Conservation (phyloP, 2,113 vertebrate genomes). For the Eulacestoma nigropectus region DNA sequence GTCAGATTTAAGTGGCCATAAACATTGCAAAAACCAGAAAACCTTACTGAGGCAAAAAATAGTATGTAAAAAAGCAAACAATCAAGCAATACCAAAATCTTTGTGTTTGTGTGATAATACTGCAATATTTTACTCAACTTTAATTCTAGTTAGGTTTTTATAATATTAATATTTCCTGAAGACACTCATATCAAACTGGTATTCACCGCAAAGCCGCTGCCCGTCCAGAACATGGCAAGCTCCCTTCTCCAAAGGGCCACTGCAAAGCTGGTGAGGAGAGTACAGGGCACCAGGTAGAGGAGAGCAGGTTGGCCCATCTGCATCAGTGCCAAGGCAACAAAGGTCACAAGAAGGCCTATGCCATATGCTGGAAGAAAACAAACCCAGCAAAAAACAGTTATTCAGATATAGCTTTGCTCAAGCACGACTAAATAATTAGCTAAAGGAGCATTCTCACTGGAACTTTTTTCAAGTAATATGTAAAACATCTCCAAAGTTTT, state of each 20-base stretch:
- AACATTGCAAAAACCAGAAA: not conserved
- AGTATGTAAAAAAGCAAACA: not conserved
- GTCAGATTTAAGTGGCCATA: not conserved
- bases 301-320: slow-evolving; percentile 92
- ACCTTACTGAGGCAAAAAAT: not conserved
- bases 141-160: slow-evolving; percentile 81
- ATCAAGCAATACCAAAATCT: not conserved
- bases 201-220: slow-evolving; percentile 99
- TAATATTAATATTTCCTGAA: slow-evolving; percentile 72
- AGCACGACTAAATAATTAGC: not conserved
- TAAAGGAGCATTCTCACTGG: not conserved
- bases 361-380: slow-evolving; percentile 80
- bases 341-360: slow-evolving; percentile 92
- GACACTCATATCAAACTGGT: slow-evolving; percentile 96
- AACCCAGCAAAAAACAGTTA: not conserved
- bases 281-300: slow-evolving; percentile 96
- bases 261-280: slow-evolving; percentile 85
- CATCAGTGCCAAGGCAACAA: slow-evolving; percentile 91
- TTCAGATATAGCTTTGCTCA: not conserved
- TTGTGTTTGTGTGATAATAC: not conserved
- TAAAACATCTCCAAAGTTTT: not conserved
- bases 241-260: slow-evolving; percentile 92
- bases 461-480: not conserved
- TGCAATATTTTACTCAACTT: slow-evolving; percentile 86
- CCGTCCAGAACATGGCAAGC: slow-evolving; percentile 92